These are phyloP conservation scores for Cyanocitta stelleri DNA, from an alignment of 2,113 vertebrate genomes.

Conservation along the genomic window DNA sequence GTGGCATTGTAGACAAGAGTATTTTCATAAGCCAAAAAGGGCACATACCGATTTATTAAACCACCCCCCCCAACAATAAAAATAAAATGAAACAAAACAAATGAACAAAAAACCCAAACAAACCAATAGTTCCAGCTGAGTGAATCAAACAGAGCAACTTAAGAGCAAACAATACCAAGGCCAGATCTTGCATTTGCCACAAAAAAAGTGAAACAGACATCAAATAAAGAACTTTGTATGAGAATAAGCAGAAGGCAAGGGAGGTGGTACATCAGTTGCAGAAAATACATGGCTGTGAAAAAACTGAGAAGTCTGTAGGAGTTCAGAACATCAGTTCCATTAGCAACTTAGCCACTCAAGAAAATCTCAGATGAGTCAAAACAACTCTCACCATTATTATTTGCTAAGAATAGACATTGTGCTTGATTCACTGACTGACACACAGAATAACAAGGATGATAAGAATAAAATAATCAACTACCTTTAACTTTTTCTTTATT, in stretches of 20 bases:
- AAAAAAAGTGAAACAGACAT: neutral
- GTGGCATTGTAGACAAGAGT: neutral
- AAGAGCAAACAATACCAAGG: neutral
- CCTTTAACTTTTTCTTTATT: neutral
- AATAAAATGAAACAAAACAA: neutral
- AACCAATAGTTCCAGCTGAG: neutral
- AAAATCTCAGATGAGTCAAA: constrained; percentile 44
- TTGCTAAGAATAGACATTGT: constrained; percentile 42
- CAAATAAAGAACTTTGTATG: neutral
- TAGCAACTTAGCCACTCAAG: constrained; percentile 15
- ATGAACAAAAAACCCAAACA: too few relatives aligned
- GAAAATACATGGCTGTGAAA: constrained; percentile 10
- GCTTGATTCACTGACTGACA: constrained; percentile 17
- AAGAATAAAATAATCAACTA: constrained; percentile 15
- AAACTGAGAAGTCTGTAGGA: neutral
- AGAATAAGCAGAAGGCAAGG: neutral
- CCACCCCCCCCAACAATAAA: neutral
- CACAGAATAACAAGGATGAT: neutral
- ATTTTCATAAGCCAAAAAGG: neutral
- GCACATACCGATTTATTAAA: neutral
- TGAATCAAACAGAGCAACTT: neutral
- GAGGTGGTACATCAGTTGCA: neutral
- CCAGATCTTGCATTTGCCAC: neutral
- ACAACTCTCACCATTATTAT: constrained; percentile 28
- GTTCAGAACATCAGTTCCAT: constrained; percentile 42